These are phyloP conservation scores for Apostichopus californicus DNA, from an alignment of 35 echinoderm and acorn worm genomes.

Conservation along the genomic window DNA sequence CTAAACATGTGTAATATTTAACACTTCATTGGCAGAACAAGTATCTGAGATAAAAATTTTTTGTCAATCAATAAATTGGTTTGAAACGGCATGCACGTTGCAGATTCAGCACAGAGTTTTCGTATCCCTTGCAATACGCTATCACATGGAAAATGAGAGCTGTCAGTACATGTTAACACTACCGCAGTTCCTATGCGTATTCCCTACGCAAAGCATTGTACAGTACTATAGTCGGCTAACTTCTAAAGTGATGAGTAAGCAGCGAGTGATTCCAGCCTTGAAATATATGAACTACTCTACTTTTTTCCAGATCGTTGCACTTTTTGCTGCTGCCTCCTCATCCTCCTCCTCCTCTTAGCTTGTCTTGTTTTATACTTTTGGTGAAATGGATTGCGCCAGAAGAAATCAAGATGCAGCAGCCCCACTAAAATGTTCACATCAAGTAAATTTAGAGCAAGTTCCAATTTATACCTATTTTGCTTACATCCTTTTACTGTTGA, in stretches of 20 bases:
- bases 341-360: background rate
- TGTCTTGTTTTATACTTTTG: background rate
- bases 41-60: background rate
- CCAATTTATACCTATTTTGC: slow-evolving; percentile 18
- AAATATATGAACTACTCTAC: slow-evolving; percentile 26
- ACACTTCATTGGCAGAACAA: slow-evolving; percentile 10
- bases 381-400: slow-evolving; percentile 26
- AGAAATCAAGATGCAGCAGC: slow-evolving; percentile 8
- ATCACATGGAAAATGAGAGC: background rate
- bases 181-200: background rate
- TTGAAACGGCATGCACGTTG: background rate
- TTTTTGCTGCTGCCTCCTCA: background rate
- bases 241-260: slow-evolving; percentile 36
- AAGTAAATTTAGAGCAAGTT: slow-evolving; percentile 36
- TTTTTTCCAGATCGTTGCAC: slow-evolving; percentile 29
- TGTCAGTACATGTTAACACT: background rate
- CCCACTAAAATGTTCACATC: slow-evolving; percentile 15
- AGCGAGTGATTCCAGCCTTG: slow-evolving; percentile 26
- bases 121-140: background rate
- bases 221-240: background rate
- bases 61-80: slow-evolving; percentile 24
- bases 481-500: slow-evolving; percentile 26
- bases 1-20: slow-evolving; percentile 5
- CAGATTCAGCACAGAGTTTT: background rate
- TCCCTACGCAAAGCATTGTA: background rate